These are phyloP conservation scores for Cephonodes hylas DNA, from an alignment of 2,888 invertebrate species.

Conservation along the genomic window DNA sequence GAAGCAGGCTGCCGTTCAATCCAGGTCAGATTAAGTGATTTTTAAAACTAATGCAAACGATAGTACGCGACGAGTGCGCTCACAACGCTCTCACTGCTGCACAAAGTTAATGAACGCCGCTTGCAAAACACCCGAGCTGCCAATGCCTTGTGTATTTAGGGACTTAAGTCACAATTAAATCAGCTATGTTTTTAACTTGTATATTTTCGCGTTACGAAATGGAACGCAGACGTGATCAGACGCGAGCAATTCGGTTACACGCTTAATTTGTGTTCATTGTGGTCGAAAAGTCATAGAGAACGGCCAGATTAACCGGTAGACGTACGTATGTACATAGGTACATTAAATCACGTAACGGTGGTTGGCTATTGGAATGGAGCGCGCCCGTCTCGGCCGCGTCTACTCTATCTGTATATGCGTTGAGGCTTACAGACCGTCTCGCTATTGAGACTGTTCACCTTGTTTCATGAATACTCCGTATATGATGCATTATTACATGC, in stretches of 20 bases:
- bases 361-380: conserved; percentile 42
- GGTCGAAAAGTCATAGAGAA: conserved; percentile 24
- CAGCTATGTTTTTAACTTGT: not conserved
- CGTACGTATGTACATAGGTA: conserved; percentile 18
- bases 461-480: conserved; percentile 30
- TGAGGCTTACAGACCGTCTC: conserved; percentile 42
- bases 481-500: not conserved
- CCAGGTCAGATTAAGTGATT: conserved; percentile 78
- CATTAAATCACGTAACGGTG: conserved; percentile 52
- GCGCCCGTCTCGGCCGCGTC: conserved; percentile 55
- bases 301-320: conserved; percentile 24
- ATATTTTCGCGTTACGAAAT: not conserved
- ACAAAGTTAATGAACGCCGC: conserved; percentile 65
- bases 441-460: conserved; percentile 38
- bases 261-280: conserved; percentile 30
- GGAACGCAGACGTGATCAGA: not conserved
- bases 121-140: conserved; percentile 39
- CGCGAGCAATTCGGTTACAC: conserved; percentile 17
- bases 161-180: not conserved
- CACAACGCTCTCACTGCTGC: conserved; percentile 43
- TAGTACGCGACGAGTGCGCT: conserved; percentile 59
- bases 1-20: conserved; percentile 69
- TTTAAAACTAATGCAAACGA: conserved; percentile 76
- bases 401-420: conserved; percentile 46
- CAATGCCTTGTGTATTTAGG: conserved; percentile 43